Base-by-base conservation (phyloP, 2,888 invertebrate species). In the Aethes cnicana region DNA sequence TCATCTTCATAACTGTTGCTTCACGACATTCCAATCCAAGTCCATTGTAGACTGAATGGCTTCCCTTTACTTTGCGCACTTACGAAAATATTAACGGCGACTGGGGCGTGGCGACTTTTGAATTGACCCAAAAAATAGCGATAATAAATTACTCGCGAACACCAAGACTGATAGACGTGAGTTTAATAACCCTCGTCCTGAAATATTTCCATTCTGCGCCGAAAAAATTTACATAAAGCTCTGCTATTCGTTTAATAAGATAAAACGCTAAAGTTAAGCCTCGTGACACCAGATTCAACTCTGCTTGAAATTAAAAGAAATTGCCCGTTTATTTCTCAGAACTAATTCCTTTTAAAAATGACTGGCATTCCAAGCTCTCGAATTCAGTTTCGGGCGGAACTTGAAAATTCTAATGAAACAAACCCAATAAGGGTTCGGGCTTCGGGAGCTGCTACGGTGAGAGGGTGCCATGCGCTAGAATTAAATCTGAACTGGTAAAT, bases 241-340 rank as follows among this genome's bases (percentile, higher is more conserved):
- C n/a, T 54, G 52, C 46, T 61, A 61, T 56, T 68, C 41, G 44
- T 50, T 59, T 62, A 64, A 62, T 62, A 66, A 68, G 62, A 66
- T 66, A 43, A 64, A 68, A 60, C 58, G 63, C 35, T 48, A 33
- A 41, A 57, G 57, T 59, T 62, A 63, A 67, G 64, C 58, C 48
- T 63, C 59, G 56, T 58, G 54, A 53, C 61, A 58, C 61, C 62
- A 62, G 60, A 58, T 59, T 61, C 64, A 63, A 60, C 59, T 62
- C 56, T 56, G 61, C 62, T 60, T 63, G 62, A 63, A 67, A 64
- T 62, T 41, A 42, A 48, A 48, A 35, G 41, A 47, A 48, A 48
- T 42, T 48, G 41, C 33, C 41, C 48, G 26, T 25, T 48, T 42
- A 33, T 26, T 23, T 16, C 21, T 11, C 37, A 1, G 41, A 42